These are phyloP conservation scores for Eulithis testata DNA, from an alignment of 2,888 invertebrate genomes.

Conservation along the genomic window DNA sequence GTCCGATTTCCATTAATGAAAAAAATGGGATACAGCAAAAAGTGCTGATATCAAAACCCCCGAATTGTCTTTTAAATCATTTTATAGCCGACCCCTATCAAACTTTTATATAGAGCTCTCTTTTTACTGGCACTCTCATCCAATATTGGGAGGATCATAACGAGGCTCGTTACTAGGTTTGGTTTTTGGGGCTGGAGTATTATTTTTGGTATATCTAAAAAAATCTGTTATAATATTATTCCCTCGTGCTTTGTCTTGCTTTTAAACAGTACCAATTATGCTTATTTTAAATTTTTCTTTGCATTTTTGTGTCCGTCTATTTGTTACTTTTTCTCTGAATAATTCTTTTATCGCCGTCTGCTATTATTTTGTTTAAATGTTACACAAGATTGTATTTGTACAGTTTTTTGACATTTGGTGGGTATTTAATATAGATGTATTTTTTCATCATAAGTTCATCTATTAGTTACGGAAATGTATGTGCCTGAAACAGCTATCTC, in stretches of 20 bases:
- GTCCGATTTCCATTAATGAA: constrained; percentile 23
- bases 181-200: constrained; percentile 17
- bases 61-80: constrained; percentile 39
- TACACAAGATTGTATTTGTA: too few species aligned
- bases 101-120: constrained; percentile 37
- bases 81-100: constrained; percentile 39
- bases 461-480: too few species aligned
- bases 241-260: neutral
- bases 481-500: too few species aligned
- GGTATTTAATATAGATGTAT: too few species aligned
- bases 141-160: constrained; percentile 33
- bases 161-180: constrained; percentile 18
- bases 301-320: too few species aligned
- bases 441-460: too few species aligned
- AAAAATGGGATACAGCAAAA: constrained; percentile 25
- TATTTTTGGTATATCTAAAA: neutral
- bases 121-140: constrained; percentile 40
- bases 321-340: too few species aligned
- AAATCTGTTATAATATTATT: neutral
- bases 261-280: too few species aligned
- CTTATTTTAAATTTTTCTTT: too few species aligned
- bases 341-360: too few species aligned
- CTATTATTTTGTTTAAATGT: too few species aligned
- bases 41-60: constrained; percentile 28
- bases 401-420: too few species aligned